These are phyloP conservation scores for Neuroterus valhalla DNA, from an alignment of 1,140 invertebrate genomes.

Conservation along the genomic window DNA sequence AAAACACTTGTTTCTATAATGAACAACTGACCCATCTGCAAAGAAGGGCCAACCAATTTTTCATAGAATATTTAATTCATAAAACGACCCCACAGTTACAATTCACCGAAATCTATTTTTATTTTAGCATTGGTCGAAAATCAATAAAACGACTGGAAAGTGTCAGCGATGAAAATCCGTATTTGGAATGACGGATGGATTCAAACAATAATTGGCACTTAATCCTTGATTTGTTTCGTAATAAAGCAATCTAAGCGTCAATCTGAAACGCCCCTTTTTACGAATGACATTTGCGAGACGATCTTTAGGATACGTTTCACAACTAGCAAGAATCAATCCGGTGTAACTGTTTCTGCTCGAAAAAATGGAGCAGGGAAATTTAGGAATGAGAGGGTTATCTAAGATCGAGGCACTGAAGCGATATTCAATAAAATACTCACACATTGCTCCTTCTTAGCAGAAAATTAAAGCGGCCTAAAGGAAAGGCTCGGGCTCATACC, in stretches of 20 bases:
- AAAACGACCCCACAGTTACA: not conserved
- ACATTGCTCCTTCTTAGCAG: slow-evolving; percentile 26
- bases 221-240: slow-evolving; percentile 17
- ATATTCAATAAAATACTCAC: slow-evolving; percentile 34
- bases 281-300: slow-evolving; percentile 15
- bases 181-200: not conserved
- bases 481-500: slow-evolving; percentile 20
- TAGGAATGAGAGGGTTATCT: not conserved
- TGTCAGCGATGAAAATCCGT: not conserved
- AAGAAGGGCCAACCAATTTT: not conserved
- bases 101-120: not conserved
- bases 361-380: not conserved
- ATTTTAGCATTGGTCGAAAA: slow-evolving; percentile 7
- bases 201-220: slow-evolving; percentile 10
- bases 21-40: not conserved
- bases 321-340: slow-evolving; percentile 6
- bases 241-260: slow-evolving; percentile 18
- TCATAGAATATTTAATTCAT: not conserved
- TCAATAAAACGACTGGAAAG: slow-evolving; percentile 11
- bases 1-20: no score
- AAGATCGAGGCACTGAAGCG: not conserved
- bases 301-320: slow-evolving; percentile 2
- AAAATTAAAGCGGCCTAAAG: slow-evolving; percentile 36
- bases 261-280: slow-evolving; percentile 27
- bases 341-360: not conserved